Percentiles rank a stretch among this genome's conserved stretches.
phyloP scores from a whole-genome alignment of 1,140 invertebrate species.

The Drosophila saltans region DNA sequence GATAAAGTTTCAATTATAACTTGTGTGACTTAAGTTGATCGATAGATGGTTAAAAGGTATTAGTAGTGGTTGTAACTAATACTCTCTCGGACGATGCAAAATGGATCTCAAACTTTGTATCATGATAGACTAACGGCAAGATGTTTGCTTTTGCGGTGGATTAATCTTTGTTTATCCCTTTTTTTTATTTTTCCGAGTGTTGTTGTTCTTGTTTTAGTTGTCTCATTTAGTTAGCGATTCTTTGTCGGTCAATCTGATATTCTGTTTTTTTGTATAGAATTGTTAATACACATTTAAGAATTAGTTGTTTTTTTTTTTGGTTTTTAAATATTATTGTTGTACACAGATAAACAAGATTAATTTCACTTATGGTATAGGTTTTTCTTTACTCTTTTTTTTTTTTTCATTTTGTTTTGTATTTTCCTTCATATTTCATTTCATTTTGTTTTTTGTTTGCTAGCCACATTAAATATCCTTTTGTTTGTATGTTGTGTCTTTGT shows the following conservation, averaged over 20 bases:
- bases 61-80: not conserved
- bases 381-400: slow-evolving; percentile 30
- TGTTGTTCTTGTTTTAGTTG: no score
- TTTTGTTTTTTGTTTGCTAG: slow-evolving; percentile 44
- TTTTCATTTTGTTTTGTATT: slow-evolving; percentile 32
- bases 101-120: not conserved
- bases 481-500: slow-evolving; percentile 1
- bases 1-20: not conserved
- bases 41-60: not conserved
- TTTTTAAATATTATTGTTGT: slow-evolving; percentile 75
- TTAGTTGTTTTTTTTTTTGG: slow-evolving; percentile 39
- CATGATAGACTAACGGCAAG: not conserved
- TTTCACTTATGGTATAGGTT: slow-evolving; percentile 56
- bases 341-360: slow-evolving; percentile 79
- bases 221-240: no score
- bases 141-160: not conserved
- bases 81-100: not conserved
- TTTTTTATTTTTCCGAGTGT: not conserved
- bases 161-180: not conserved
- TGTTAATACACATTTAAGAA: slow-evolving; percentile 74
- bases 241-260: no score
- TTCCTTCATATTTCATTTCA: slow-evolving; percentile 32
- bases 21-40: not conserved
- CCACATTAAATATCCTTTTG: slow-evolving; percentile 20
- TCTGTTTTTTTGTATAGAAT: slow-evolving; percentile 51